Conservation (phyloP, 1,140 invertebrate species). For the Aphidius gifuensis region DNA sequence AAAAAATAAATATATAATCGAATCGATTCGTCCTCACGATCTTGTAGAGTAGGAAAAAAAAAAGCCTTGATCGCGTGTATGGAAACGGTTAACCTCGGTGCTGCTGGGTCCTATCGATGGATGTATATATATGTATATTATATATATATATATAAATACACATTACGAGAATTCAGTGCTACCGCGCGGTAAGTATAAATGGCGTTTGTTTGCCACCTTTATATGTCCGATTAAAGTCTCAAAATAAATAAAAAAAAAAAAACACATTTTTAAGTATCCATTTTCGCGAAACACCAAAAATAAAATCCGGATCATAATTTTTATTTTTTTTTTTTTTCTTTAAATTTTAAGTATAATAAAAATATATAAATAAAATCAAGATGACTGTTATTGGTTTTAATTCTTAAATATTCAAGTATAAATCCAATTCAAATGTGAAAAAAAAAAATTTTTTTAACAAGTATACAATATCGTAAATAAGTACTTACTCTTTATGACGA, state of each 20-base stretch:
- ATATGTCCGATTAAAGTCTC: slow-evolving; percentile 27
- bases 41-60: slow-evolving; percentile 1
- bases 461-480: too few species aligned
- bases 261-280: slow-evolving; percentile 11
- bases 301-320: not conserved
- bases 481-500: too few species aligned
- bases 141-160: too few species aligned
- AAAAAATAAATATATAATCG: slow-evolving; percentile 5
- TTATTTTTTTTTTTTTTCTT: too few species aligned
- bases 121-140: too few species aligned
- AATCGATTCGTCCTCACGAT: slow-evolving; percentile 12
- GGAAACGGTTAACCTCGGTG: slow-evolving; percentile 16
- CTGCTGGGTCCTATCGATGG: too few species aligned
- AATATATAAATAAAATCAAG: not conserved
- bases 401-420: too few species aligned
- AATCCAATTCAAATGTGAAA: too few species aligned
- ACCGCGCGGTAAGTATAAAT: too few species aligned
- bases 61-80: slow-evolving; percentile 18
- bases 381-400: too few species aligned
- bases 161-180: too few species aligned
- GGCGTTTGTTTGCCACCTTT: slow-evolving; percentile 10
- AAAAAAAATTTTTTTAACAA: too few species aligned
- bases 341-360: not conserved
- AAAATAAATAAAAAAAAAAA: not conserved
- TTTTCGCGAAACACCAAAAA: slow-evolving; percentile 17